Evolutionary conservation across 1,140 invertebrate genomes (phyloP).

Genomic region (Aplysia californica): DNA sequence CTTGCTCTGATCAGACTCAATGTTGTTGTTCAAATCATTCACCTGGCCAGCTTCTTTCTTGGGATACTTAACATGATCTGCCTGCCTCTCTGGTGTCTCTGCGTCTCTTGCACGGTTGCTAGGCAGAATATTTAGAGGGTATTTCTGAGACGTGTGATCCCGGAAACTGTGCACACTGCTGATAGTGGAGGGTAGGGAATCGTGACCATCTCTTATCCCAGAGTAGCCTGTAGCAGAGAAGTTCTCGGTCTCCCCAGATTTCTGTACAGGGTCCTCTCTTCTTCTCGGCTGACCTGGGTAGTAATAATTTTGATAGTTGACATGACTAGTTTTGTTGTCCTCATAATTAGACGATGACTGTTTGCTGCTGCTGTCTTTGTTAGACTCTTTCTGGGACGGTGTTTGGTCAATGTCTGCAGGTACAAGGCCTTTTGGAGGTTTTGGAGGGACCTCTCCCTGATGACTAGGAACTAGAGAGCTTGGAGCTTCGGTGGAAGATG

Average conservation of each 20-base stretch:
- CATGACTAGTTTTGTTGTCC: neutral
- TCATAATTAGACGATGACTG: too few species aligned
- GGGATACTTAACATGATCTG: constrained; percentile 13
- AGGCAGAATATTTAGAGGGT: too few species aligned
- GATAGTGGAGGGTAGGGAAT: constrained; percentile 23
- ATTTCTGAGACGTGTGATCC: neutral
- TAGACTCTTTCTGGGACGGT: constrained; percentile 3
- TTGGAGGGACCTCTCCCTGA: neutral
- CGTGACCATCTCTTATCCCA: constrained; percentile 8
- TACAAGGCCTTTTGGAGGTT: neutral
- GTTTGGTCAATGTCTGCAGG: neutral
- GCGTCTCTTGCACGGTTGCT: neutral
- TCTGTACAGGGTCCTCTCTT: neutral
- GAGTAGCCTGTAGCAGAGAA: neutral
- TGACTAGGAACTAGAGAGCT: too few species aligned
- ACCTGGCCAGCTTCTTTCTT: neutral
- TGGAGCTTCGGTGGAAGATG: too few species aligned
- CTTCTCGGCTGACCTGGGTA: constrained; percentile 1
- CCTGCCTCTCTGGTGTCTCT: neutral
- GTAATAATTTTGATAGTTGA: constrained; percentile 31
- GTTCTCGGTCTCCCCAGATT: neutral
- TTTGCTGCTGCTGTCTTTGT: too few species aligned
- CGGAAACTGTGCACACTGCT: constrained; percentile 22
- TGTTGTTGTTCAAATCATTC: neutral
- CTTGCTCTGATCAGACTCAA: constrained; percentile 23